Base-by-base conservation (phyloP, 2,797 vertebrate species). In the Eulemur mongoz region DNA sequence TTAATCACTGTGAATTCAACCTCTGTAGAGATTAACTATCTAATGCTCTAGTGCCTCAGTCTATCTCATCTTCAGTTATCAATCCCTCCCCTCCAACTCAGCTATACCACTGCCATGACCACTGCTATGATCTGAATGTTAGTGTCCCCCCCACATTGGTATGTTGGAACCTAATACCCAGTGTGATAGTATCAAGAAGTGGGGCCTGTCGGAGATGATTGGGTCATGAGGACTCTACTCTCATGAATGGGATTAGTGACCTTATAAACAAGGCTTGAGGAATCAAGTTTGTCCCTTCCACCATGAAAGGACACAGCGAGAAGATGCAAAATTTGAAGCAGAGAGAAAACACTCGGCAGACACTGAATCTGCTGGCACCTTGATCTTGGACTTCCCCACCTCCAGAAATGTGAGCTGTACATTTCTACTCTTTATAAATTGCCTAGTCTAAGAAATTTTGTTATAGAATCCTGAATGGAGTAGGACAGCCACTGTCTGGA, bases 81-180 rank as follows among this genome's bases (percentile, higher is more conserved):
- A 30, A 81, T 52, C 15, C 1, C 52, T 75, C 52, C 3, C 1
- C 22, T 76, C 20, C 18, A 38, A 32, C 9, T 72, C 22, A 57
- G 7, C n/a, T 25, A 12, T 23, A 0, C 8, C 10, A 20, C 3
- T 43, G 4, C 12, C 2, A 4, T 52, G 32, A 7, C 4, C 0
- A 25, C 75, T 35, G 20, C 22, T 78, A 23, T 23, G 12, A 12
- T 78, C 50, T 52, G 48, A 23, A 54, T 52, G 32, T 35, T 78
- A 20, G 48, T 35, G 6, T 35, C 6, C 4, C 75, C 22, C 6
- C 6, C 6, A 14, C 2, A 78, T 14, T 52, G 3, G 5, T 35
- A 35, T 52, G 6, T 15, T 52, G 20, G 48, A 78, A 78, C 4
- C 2, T 78, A 35, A 25, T 2, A 20, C 3, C 12, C 32, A 78